phyloP scores from a whole-genome alignment of 2,797 vertebrate species.

The Poecilia velifera region DNA sequence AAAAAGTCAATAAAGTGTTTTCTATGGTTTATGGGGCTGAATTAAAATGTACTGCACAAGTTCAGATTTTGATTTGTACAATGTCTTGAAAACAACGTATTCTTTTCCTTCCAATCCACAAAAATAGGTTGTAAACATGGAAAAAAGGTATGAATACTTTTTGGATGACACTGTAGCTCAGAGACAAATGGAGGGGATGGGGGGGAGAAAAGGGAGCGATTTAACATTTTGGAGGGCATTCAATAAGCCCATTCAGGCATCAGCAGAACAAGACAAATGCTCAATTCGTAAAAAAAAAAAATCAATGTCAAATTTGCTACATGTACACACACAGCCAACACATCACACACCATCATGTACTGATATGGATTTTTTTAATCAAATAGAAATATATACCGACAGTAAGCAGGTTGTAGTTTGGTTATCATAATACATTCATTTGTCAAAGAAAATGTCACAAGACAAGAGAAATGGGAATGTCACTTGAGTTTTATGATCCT shows the following conservation, averaged over 20 bases:
- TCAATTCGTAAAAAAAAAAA: slow-evolving; percentile 33
- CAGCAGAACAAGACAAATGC: slow-evolving; percentile 22
- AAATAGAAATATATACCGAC: background rate
- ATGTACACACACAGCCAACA: background rate
- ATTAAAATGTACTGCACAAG: background rate
- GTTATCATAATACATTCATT: slow-evolving; percentile 12
- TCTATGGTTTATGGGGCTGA: background rate
- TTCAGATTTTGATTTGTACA: background rate
- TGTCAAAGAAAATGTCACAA: background rate
- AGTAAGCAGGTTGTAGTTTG: slow-evolving; percentile 1
- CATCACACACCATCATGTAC: background rate
- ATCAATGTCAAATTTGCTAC: slow-evolving; percentile 30
- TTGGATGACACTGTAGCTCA: background rate
- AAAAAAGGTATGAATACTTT: background rate
- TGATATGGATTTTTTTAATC: slow-evolving; percentile 15
- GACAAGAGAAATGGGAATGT: background rate
- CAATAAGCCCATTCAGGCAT: slow-evolving; percentile 37
- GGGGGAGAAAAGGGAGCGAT: background rate
- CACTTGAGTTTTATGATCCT: background rate
- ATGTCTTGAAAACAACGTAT: background rate
- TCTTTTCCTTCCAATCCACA: background rate
- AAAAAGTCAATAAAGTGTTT: background rate
- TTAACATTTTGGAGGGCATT: slow-evolving; percentile 20
- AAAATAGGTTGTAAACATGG: background rate
- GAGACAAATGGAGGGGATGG: slow-evolving; percentile 9